Percentiles rank a stretch among this genome's conserved stretches.
Conservation (phyloP, 2,797 vertebrate genomes). For the Avahi laniger region DNA sequence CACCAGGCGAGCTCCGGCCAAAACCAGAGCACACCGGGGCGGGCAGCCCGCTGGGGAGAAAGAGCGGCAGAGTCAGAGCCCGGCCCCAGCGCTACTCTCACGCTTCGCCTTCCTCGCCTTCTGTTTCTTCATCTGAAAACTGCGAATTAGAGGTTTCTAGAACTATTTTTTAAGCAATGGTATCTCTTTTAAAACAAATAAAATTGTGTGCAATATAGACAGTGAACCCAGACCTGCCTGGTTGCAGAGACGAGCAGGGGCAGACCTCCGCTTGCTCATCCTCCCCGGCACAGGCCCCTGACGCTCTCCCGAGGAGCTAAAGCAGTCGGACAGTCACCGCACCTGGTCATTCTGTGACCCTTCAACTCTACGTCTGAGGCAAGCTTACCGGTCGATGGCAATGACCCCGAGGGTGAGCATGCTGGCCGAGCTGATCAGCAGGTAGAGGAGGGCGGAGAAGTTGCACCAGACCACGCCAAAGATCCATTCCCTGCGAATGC, state of each 20-base stretch:
- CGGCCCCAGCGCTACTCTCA: no score
- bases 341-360: fast-evolving
- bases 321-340: fast-evolving
- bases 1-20: not conserved
- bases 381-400: constrained; percentile 94
- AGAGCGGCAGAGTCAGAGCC: not conserved
- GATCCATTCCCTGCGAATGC: constrained; percentile 93
- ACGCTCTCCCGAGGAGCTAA: not conserved
- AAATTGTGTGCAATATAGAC: not conserved
- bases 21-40: not conserved
- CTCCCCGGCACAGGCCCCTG: not conserved
- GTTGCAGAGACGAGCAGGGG: not conserved
- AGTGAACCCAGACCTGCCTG: not conserved
- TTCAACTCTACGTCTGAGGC: not conserved
- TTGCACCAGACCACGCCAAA: constrained; percentile 99
- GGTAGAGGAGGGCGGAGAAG: constrained; percentile 96
- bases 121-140: not conserved
- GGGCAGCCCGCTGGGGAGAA: fast-evolving
- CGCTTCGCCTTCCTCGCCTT: not conserved
- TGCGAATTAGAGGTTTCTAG: not conserved
- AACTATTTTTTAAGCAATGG: not conserved
- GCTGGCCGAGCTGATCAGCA: constrained; percentile 98
- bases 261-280: not conserved
- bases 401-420: constrained; percentile 98
- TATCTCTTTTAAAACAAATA: not conserved